Base-by-base conservation (phyloP, 2,113 vertebrate species). In the Etheostoma spectabile region DNA sequence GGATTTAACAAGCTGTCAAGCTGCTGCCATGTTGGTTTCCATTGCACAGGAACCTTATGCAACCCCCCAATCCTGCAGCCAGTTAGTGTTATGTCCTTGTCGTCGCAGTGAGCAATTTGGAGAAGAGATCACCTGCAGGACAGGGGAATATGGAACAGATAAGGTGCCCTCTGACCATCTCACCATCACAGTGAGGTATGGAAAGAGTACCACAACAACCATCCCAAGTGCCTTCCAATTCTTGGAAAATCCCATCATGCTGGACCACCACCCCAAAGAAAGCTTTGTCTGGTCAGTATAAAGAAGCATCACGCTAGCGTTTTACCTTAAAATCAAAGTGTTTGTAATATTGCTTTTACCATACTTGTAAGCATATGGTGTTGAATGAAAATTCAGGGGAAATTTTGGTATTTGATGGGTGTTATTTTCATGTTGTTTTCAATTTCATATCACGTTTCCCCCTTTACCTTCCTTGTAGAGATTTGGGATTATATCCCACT, bases 281-380 rank as follows among this genome's bases (percentile, higher is more conserved):
- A 99, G 98, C 93, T 98, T 99, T 46, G 93, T 93, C 88, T 98
- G 98, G 98, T 99, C 86, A 90, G 80, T 55, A 84, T 85, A 2
- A 49, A 46, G 21, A 19, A 42, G 2, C 46, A 57, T 8, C 46
- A 6, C 61, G 2, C 0, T 7, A 33, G 15, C 22, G 1, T 49
- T 42, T 53, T 2, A 18, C 18, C 11, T 70, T 2, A 1, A 1
- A 51, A 27, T 45, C 12, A 57, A 21, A 52, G 30, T 24, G 6
- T 57, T 61, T 80, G 5, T 49, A 18, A n/a, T 63, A 22, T 46
- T 60, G 22, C 0, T 53, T 67, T 49, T 0, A 48, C 48, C 42
- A 56, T 45, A 27, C n/a, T 2, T 27, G 30, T 3, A 63, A n/a
- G 6, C 3, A 10, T 59, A 18, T 1, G 22, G 7, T 3, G 6